phyloP scores from a whole-genome alignment of 2,888 invertebrate species.

The Xestia ashworthii region DNA sequence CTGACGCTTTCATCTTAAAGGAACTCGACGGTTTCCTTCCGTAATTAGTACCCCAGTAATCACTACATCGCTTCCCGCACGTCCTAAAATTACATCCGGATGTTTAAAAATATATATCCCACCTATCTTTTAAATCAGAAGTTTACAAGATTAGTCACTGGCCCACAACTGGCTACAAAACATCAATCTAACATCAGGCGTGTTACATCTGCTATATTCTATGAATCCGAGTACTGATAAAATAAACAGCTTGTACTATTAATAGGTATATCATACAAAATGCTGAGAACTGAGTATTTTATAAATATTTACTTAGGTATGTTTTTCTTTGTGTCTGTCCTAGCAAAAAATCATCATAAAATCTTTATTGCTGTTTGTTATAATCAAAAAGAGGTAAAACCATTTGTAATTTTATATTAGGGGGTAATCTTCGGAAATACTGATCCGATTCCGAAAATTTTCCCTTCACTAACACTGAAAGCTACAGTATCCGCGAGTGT shows the following conservation, averaged over 20 bases:
- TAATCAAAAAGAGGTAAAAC: not conserved
- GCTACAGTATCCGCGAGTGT: too few relatives aligned
- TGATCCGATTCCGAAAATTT: not conserved
- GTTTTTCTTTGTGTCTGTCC: slow-evolving; percentile 63
- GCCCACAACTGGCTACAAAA: slow-evolving; percentile 15
- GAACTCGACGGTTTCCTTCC: too few relatives aligned
- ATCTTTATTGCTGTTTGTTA: not conserved
- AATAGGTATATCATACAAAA: slow-evolving; percentile 54
- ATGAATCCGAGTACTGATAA: slow-evolving; percentile 39
- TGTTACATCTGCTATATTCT: slow-evolving; percentile 32
- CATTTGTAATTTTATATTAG: not conserved
- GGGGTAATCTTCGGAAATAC: not conserved
- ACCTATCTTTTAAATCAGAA: slow-evolving; percentile 16
- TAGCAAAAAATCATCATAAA: too few relatives aligned
- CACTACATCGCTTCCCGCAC: too few relatives aligned
- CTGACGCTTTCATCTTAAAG: too few relatives aligned
- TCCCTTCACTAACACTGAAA: too few relatives aligned
- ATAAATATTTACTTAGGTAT: slow-evolving; percentile 74
- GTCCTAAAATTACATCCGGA: not conserved
- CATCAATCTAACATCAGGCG: slow-evolving; percentile 27
- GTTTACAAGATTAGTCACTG: slow-evolving; percentile 21
- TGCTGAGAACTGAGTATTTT: slow-evolving; percentile 62
- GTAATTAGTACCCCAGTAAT: not conserved
- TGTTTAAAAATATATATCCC: slow-evolving; percentile 7
- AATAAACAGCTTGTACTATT: slow-evolving; percentile 57